These are phyloP conservation scores for Tyrannus savana DNA, from an alignment of 2,113 vertebrate species.

Conservation along the genomic window DNA sequence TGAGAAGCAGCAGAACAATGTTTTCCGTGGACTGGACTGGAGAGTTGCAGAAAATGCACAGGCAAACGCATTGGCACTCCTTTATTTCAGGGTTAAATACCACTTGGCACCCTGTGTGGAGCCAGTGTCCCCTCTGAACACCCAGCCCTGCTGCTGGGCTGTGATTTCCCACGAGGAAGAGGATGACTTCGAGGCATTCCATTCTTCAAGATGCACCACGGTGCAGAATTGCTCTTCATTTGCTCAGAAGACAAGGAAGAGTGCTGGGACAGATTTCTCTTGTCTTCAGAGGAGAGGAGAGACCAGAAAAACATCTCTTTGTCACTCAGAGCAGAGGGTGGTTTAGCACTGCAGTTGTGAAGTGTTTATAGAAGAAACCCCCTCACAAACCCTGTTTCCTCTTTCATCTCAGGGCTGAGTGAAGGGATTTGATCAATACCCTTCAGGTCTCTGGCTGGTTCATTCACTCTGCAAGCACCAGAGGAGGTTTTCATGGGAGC, in stretches of 20 bases:
- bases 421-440: background rate
- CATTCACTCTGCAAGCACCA: background rate
- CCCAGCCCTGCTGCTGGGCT: background rate
- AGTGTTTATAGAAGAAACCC: background rate
- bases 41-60: background rate
- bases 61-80: background rate
- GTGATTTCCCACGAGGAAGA: background rate
- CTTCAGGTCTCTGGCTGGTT: background rate
- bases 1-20: background rate
- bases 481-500: background rate
- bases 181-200: background rate
- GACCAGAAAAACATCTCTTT: background rate
- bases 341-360: background rate
- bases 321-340: background rate
- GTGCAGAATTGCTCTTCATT: background rate
- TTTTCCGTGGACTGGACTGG: background rate
- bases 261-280: background rate
- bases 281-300: background rate
- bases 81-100: background rate
- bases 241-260: background rate
- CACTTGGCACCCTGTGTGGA: background rate
- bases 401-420: background rate
- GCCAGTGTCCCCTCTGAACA: background rate
- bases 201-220: background rate
- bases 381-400: background rate